These are phyloP conservation scores for Actias luna DNA, from an alignment of 2,888 invertebrate species.

Conservation along the genomic window DNA sequence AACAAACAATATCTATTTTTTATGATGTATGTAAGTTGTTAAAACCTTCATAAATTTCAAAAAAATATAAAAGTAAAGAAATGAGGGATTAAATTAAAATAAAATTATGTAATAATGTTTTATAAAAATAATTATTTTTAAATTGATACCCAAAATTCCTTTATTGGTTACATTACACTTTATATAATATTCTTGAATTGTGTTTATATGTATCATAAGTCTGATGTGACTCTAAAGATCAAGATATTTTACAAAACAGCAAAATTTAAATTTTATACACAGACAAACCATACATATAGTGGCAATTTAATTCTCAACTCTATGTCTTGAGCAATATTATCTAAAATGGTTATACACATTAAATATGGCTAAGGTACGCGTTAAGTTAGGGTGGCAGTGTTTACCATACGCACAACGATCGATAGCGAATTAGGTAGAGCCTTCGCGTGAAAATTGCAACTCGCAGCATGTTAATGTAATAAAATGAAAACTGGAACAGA, in stretches of 20 bases:
- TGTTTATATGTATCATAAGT: background rate
- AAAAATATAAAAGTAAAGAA: too few relatives aligned
- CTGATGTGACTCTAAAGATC: background rate
- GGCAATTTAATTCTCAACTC: constrained; percentile 23
- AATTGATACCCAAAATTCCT: too few relatives aligned
- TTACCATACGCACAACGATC: constrained; percentile 76
- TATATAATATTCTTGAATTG: background rate
- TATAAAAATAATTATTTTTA: too few relatives aligned
- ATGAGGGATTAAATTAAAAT: too few relatives aligned
- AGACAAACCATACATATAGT: background rate
- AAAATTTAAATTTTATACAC: background rate
- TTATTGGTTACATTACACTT: background rate
- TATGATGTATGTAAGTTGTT: too few relatives aligned
- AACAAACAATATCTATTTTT: too few relatives aligned
- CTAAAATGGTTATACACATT: constrained; percentile 22
- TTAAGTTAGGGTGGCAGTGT: constrained; percentile 68
- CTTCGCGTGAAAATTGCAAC: constrained; percentile 79
- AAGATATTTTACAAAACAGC: background rate
- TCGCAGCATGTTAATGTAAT: constrained; percentile 48
- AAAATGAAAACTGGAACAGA: constrained; percentile 54
- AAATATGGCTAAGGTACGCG: constrained; percentile 36
- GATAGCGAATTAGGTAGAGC: constrained; percentile 58
- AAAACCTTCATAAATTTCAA: too few relatives aligned
- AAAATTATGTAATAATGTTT: too few relatives aligned
- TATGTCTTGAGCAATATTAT: constrained; percentile 24